Base-by-base conservation (phyloP, 2,797 vertebrate genomes). In the Garrulus glandarius region DNA sequence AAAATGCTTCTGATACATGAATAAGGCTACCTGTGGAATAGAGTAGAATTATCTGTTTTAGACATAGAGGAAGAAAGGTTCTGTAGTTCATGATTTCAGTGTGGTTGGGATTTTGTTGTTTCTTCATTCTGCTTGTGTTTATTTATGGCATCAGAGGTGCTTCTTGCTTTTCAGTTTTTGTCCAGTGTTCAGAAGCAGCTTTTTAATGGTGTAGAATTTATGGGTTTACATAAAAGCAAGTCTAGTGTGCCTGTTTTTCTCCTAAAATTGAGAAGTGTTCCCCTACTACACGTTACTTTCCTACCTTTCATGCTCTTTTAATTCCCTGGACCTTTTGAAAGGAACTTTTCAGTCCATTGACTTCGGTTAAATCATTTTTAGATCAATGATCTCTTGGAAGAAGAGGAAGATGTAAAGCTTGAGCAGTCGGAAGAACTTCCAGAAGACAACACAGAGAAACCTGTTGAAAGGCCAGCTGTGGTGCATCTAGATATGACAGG, bases 381-480 rank as follows among this genome's bases (percentile, higher is more conserved):
- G 98, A 97, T 98, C 95, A 98, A 98, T 97, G 98, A 98, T 95
- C 97, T 98, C 95, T 97, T 98, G 85, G 98, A 98, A 96, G 98
- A 98, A 95, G 98, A 98, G 92, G 99, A 99, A 77, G 99, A 99
- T 95, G 98, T 99, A 92, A 99, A 99, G 97, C 98, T 99, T 94
- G 99, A 99, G 94, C 98, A 98, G 95, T 98, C 98, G 79, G 99
- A 99, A 98, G 99, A 99, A 94, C 98, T 99, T 96, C 99, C 99
- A 89, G 98, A 98, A 97, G 99, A 99, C 69, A 96, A 97, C 76
- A 98, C 98, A 92, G 99, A 99, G 78, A 98, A 98, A 95, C 93
- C 97, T 84, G 93, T 74, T 69, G 97, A 98, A 67, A 87, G 96
- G 88, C 93, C 96, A 88, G 97, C 98, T 92, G 95, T 97, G 94